Conservation (phyloP, 2,888 invertebrate species). For the Macrosoma leucophasiata region DNA sequence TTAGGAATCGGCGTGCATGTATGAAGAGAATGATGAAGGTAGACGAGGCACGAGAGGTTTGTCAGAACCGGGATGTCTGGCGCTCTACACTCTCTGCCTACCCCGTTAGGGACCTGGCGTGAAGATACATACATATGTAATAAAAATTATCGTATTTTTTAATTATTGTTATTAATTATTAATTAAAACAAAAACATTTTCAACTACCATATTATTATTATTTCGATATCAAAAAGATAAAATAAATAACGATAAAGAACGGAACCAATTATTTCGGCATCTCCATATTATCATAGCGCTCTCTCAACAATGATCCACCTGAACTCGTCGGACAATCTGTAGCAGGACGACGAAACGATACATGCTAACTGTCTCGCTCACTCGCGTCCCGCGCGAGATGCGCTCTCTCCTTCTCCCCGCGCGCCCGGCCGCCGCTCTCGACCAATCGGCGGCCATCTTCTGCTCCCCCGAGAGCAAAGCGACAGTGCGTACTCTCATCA, state of each 20-base stretch:
- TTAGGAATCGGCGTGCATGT: too few species aligned
- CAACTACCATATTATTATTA: too few species aligned
- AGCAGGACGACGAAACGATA: constrained; percentile 59
- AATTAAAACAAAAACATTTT: too few species aligned
- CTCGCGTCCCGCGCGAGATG: constrained; percentile 51
- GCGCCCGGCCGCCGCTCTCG: constrained; percentile 58
- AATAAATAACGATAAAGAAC: constrained; percentile 42
- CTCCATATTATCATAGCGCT: constrained; percentile 66
- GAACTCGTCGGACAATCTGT: constrained; percentile 64
- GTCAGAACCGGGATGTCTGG: too few species aligned
- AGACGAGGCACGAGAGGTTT: too few species aligned
- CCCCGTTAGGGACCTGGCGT: too few species aligned
- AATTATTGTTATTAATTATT: too few species aligned
- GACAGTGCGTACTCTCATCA: constrained; percentile 75
- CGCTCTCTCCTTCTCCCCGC: constrained; percentile 66
- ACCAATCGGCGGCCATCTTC: constrained; percentile 72
- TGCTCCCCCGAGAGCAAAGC: constrained; percentile 75
- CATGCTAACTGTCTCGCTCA: constrained; percentile 59
- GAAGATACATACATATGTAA: too few species aligned
- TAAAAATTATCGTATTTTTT: too few species aligned
- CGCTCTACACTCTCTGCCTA: too few species aligned
- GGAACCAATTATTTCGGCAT: constrained; percentile 49
- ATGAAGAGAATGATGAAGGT: too few species aligned
- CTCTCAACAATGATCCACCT: constrained; percentile 65
- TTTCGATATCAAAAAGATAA: constrained; percentile 23